Percentiles rank a stretch among this genome's conserved stretches.
phyloP scores from a whole-genome alignment of 2,797 vertebrate genomes.

The Enteromius paludinosus region DNA sequence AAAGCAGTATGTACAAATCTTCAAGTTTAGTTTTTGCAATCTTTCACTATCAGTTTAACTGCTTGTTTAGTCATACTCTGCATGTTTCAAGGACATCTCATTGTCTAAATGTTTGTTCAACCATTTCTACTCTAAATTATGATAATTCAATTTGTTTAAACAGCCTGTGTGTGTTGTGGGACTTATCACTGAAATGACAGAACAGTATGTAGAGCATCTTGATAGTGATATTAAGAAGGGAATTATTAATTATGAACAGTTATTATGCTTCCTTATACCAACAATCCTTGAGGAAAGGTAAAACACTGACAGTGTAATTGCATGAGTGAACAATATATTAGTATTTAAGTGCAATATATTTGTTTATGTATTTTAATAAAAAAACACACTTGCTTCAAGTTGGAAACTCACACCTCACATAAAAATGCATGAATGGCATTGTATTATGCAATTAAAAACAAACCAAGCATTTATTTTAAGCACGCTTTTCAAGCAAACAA shows the following conservation, averaged over 20 bases:
- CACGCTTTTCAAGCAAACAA: background rate
- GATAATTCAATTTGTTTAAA: background rate
- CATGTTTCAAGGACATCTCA: slow-evolving; percentile 12
- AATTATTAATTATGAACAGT: background rate
- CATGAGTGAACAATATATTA: background rate
- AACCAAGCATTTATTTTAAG: background rate
- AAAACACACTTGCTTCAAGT: background rate
- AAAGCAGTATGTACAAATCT: background rate
- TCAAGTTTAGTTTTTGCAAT: background rate
- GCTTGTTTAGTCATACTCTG: slow-evolving; percentile 34
- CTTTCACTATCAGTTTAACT: slow-evolving; percentile 6
- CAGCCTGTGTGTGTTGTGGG: background rate
- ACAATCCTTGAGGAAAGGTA: background rate
- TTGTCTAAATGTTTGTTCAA: slow-evolving; percentile 31
- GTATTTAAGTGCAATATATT: too few relatives aligned
- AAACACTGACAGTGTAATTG: background rate
- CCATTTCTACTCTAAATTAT: background rate
- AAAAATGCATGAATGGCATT: background rate
- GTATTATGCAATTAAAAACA: background rate
- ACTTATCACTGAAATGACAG: background rate
- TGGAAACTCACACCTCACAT: background rate
- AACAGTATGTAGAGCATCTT: background rate
- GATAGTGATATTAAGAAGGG: background rate
- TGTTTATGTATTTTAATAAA: too few relatives aligned
- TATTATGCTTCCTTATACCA: background rate